Evolutionary conservation across 2,113 vertebrate species (phyloP), one percentile per base, ranked within the genome.

Genomic region (Buteo buteo): DNA sequence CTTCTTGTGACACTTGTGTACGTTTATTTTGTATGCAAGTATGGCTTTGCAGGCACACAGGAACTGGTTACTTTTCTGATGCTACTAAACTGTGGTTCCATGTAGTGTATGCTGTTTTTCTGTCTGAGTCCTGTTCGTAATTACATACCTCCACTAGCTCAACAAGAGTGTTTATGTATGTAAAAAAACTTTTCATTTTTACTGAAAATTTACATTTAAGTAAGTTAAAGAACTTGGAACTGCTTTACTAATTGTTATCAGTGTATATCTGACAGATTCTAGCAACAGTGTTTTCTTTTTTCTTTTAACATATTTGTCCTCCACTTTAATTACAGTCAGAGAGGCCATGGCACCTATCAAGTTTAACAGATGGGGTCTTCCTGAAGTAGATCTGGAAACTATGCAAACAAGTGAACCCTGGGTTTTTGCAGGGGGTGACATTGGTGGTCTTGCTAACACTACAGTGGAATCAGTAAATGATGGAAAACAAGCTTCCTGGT

Each of bases 401-500:
- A 99, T 99, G 99, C 99, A 99, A 95, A 99, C 99, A 93, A 99
- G 99, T 45, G 99, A 99, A 80, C 98, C 98, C 45, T 99, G 99
- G 98, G 98, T 99, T 77, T 99, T 99, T 96, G 99, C 99, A 77
- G 99, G 99, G 10, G 99, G 99, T 45, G 99, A 99, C 80, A 18
- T 99, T 21, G 98, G 98, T 29, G 99, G 99, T 50, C 69, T 99
- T 91, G 99, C 99, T 38, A 99, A 99, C 93, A 99, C 99, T 28
- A 98, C 99, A 1, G 99, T 99, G 80, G 99, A 99, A 86, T 99
- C 99, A 0, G 99, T 99, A 50, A 99, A 99, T 29, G 99, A 99
- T 79, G 99, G 99, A 85, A 99, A 99, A 86, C 99, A 99, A 81
- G 99, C 99, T 42, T 99, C 99, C 21, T 99, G 99, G 99, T 98